phyloP scores from a whole-genome alignment of 2,113 vertebrate genomes.

The Malaclemys terrapin region DNA sequence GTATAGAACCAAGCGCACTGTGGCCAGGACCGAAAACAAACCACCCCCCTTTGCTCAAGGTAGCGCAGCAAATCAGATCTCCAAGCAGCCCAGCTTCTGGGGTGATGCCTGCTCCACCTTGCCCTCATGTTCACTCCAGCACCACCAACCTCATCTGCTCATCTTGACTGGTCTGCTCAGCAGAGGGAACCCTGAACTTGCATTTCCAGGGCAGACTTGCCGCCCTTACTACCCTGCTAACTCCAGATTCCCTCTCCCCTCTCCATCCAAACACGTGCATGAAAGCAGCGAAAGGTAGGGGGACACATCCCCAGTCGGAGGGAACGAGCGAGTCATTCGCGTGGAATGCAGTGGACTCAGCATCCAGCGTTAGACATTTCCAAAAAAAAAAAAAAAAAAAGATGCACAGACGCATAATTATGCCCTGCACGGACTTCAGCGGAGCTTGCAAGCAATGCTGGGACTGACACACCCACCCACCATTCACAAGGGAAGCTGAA shows the following conservation, averaged over 20 bases:
- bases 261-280: neutral
- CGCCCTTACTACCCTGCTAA: neutral
- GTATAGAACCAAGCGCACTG: rapidly evolving
- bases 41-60: rapidly evolving
- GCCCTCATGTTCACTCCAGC: neutral
- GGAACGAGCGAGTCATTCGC: neutral
- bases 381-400: neutral
- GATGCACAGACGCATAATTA: neutral
- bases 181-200: rapidly evolving
- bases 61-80: neutral
- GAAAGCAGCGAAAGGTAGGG: neutral
- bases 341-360: constrained; percentile 40
- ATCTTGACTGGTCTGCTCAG: rapidly evolving
- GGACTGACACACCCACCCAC: constrained; percentile 27
- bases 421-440: neutral
- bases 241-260: neutral
- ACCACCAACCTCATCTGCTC: rapidly evolving
- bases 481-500: neutral
- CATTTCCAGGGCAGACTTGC: neutral
- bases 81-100: neutral
- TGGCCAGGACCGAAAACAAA: rapidly evolving
- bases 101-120: neutral
- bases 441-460: neutral
- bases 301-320: neutral
- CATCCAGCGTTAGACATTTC: neutral